Evolutionary conservation across 2,797 vertebrate genomes (phyloP).

Genomic region (Anniella stebbinsi): DNA sequence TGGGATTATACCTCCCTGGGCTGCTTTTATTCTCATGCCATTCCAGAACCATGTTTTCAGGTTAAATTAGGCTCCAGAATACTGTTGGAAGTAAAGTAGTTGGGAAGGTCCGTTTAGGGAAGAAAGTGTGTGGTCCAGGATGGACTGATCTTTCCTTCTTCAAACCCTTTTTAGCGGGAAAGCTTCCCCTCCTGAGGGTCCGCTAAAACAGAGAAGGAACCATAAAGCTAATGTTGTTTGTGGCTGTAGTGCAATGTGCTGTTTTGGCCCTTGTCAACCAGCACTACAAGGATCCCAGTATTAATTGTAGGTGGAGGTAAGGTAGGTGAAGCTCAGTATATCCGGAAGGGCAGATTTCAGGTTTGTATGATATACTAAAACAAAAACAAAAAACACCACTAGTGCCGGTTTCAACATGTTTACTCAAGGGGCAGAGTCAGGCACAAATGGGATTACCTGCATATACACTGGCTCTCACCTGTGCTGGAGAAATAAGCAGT

Average conservation of each 20-base stretch:
- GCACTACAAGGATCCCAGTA: neutral
- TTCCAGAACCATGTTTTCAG: neutral
- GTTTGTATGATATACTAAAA: neutral
- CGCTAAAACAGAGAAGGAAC: neutral
- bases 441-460: too few relatives aligned
- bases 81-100: neutral
- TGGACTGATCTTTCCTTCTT: too few relatives aligned
- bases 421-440: neutral
- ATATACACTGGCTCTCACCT: neutral
- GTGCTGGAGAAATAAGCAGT: neutral
- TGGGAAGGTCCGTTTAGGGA: neutral
- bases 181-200: neutral
- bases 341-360: neutral
- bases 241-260: neutral
- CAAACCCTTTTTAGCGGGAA: neutral
- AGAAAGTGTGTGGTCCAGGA: neutral
- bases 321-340: neutral
- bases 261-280: neutral
- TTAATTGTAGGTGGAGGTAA: neutral
- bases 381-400: too few relatives aligned
- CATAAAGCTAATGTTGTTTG: neutral
- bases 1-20: neutral
- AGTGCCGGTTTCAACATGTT: neutral
- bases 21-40: neutral
- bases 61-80: neutral